A percentile compares a stretch with the other conserved stretches of the same genome.
phyloP scores from a whole-genome alignment of 2,797 vertebrate genomes.

The Enteromius fasciolatus region DNA sequence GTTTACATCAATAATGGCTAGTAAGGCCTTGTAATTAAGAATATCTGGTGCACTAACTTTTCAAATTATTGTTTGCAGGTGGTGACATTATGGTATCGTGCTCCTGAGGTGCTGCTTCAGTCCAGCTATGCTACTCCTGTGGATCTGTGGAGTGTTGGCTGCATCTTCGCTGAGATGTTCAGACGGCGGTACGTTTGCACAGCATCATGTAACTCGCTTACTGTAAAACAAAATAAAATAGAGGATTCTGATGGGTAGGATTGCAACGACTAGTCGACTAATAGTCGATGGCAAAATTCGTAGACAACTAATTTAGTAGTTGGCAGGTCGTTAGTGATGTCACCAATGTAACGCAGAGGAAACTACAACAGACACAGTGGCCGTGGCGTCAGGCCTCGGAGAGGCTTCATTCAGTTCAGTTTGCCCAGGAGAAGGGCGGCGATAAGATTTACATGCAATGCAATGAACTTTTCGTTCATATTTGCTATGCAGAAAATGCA shows the following conservation, averaged over 20 bases:
- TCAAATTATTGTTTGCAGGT: constrained; percentile 72
- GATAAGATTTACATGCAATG: too few species aligned
- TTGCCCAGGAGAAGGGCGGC: too few species aligned
- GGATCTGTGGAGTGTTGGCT: constrained; percentile 91
- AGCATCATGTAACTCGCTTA: not conserved
- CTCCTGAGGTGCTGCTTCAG: constrained; percentile 90
- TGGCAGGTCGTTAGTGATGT: too few species aligned
- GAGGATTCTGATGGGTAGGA: not conserved
- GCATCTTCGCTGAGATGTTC: constrained; percentile 94
- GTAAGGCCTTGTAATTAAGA: not conserved
- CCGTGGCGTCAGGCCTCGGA: too few species aligned
- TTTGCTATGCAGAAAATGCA: too few species aligned
- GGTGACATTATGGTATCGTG: constrained; percentile 91
- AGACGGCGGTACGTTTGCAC: constrained; percentile 83
- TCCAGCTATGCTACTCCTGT: constrained; percentile 93
- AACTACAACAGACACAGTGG: too few species aligned
- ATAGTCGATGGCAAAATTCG: too few species aligned
- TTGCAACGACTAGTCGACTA: too few species aligned
- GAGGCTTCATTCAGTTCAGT: too few species aligned
- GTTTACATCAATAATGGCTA: not conserved
- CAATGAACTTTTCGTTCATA: too few species aligned
- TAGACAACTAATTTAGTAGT: too few species aligned
- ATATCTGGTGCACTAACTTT: not conserved
- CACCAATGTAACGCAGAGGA: too few species aligned
- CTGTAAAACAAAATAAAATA: constrained; percentile 16